Base-by-base conservation (phyloP, 2,113 vertebrate species). In the Aspidoscelis tigris region DNA sequence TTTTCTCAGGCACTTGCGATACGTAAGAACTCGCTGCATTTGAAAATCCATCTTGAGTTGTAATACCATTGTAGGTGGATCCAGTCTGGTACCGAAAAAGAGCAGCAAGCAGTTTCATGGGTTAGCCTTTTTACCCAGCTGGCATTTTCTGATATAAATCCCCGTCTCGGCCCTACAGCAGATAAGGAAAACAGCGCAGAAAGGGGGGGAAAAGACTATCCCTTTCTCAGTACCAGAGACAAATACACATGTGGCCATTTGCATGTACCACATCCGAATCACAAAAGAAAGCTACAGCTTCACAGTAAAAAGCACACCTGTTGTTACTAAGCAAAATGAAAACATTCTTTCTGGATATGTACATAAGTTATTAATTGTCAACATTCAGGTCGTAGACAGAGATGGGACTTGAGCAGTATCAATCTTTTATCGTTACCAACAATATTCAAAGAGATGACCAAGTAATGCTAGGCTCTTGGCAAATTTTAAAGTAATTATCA, bases 371-470 rank as follows among this genome's bases (percentile, higher is more conserved):
- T 47, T 78, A 78, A 87, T 87, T 91, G 18, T 73, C 0, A 0
- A 41, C 70, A 84, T 82, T 86, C 58, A 84, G 87, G 89, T 0
- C 9, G 84, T 89, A 93, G 89, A 84, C 69, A 73, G 72, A 66
- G 70, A 3, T 3, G 58, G 69, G 85, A 89, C 53, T 74, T 14
- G 14, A 79, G 69, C 16, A 66, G 11, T 76, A n/a, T 91, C 88
- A 88, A 12, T 77, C 85, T 69, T 6, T 77, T 91, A 85, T 91
- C 93, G 93, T 88, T 90, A 90, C 53, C 85, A 79, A 3, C 8
- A 0, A 68, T 76, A 7, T 87, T 77, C 76, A 18, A 39, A 87
- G 82, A 72, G 22, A 12, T 9, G 14, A 0, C 0, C 69, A 33
- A 83, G 64, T 80, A 81, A 77, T 3, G 0, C 10, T 14, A n/a